Base-by-base conservation (phyloP, 2,888 invertebrate species). In the Drosophila neonasuta region DNA sequence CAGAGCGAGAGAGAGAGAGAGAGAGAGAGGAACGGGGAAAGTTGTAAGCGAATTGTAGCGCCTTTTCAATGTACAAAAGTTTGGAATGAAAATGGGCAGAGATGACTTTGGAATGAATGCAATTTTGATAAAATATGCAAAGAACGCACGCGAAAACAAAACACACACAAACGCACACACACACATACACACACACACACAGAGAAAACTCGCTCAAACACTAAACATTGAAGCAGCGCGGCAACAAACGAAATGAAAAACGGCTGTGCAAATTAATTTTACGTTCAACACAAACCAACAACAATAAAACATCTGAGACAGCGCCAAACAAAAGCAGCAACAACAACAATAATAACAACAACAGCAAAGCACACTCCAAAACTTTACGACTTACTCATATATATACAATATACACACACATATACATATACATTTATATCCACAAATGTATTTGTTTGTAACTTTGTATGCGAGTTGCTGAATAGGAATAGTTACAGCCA, bases 201-300 rank as follows among this genome's bases (percentile, higher is more conserved):
- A 48, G 5, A 6, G 5, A 24, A 61, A 46, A 61, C 30, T 55
- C 61, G 41, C 59, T 68, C 57, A 77, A 69, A 71, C 78, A 83
- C 64, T 78, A 80, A 72, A 75, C 82, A 81, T 58, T 74, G 64
- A 52, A 71, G 77, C 69, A 77, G 71, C 39, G 15, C 39, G 15
- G 39, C 77, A 75, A 78, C 49, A 58, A 49, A 70, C 68, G 70
- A 71, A 85, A 81, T 81, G 86, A 81, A 81, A 82, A 85, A 85
- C 86, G 81, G 75, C 86, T 77, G 83, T 65, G 83, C 68, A 85
- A 81, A 81, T 81, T 81, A 77, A 81, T 81, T 81, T 79, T 71
- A 68, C 83, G 72, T 71, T 75, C 65, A 71, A 69, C 75, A 70
- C 70, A 68, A 75, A 68, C 75, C 61, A 80, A 68, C 65, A 71